A percentile compares a stretch with the other conserved stretches of the same genome.
Conservation (phyloP, 2,113 vertebrate genomes). For the Zootoca vivipara region DNA sequence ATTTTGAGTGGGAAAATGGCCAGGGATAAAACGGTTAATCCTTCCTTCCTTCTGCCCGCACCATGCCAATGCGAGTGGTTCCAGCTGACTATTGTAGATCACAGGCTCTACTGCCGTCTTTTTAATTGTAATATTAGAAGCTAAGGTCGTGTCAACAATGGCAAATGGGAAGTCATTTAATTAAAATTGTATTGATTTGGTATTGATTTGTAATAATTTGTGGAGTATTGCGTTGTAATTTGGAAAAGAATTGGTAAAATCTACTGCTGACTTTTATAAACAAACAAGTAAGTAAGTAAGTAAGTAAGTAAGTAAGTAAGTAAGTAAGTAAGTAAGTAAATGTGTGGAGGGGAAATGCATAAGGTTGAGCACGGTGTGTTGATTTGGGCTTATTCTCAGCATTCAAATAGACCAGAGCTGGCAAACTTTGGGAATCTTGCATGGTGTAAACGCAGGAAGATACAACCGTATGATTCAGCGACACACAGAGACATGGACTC, state of each 20-base stretch:
- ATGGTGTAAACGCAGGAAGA: background rate
- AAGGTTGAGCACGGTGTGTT: background rate
- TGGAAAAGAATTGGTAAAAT: no score
- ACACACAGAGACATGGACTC: background rate
- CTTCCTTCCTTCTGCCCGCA: no score
- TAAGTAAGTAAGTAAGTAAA: no score
- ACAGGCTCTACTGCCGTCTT: background rate
- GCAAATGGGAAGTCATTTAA: no score
- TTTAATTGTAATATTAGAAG: no score
- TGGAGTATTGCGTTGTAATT: background rate
- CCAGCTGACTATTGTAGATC: background rate
- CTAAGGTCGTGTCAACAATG: no score
- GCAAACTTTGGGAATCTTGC: background rate
- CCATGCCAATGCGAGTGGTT: background rate
- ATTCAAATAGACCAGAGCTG: background rate
- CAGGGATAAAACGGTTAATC: background rate
- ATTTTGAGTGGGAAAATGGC: background rate
- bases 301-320: no score
- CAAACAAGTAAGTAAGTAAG: no score
- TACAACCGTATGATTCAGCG: conserved; percentile 35
- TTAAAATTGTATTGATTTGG: no score
- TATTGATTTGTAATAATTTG: background rate
- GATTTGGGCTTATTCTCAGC: background rate
- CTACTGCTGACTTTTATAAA: no score
- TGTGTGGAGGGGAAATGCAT: background rate